phyloP scores from a whole-genome alignment of 1,140 invertebrate species.

The Pseudoatta argentina region DNA sequence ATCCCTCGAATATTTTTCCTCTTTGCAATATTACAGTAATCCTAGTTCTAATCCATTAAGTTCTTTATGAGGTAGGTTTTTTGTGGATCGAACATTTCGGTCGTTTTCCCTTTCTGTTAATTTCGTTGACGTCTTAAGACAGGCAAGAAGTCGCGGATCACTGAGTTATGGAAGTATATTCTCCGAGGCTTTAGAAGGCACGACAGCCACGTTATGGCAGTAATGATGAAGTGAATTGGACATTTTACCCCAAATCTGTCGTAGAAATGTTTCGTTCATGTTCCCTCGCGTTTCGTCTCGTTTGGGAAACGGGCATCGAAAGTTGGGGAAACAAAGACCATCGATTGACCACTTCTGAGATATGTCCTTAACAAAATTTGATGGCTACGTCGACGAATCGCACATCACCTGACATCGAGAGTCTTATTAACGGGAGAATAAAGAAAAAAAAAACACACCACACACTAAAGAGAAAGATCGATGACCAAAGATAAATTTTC shows the following conservation, averaged over 20 bases:
- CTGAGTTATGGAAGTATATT: constrained; percentile 58
- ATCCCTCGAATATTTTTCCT: neutral
- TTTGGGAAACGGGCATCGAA: neutral
- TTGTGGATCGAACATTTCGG: neutral
- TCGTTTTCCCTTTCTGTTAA: constrained; percentile 31
- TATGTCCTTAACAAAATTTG: constrained; percentile 10
- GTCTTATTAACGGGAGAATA: neutral
- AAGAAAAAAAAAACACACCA: neutral
- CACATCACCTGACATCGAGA: constrained; percentile 12
- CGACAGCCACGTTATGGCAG: constrained; percentile 21
- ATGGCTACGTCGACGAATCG: constrained; percentile 35
- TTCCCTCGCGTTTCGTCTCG: neutral
- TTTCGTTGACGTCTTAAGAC: constrained; percentile 28
- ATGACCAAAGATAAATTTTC: neutral
- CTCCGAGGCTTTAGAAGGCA: constrained; percentile 15
- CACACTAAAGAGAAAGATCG: neutral
- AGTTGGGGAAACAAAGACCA: neutral
- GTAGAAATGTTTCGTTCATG: constrained; percentile 50
- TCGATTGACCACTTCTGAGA: constrained; percentile 18
- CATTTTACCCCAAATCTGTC: constrained; percentile 50
- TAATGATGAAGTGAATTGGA: constrained; percentile 55
- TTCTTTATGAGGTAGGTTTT: neutral
- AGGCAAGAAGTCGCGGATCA: constrained; percentile 38
- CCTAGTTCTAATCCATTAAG: neutral
- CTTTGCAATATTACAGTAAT: neutral